A percentile compares a stretch with the other conserved stretches of the same genome.
Conservation (phyloP, 2,113 vertebrate genomes). For the Hydrolagus affinis region DNA sequence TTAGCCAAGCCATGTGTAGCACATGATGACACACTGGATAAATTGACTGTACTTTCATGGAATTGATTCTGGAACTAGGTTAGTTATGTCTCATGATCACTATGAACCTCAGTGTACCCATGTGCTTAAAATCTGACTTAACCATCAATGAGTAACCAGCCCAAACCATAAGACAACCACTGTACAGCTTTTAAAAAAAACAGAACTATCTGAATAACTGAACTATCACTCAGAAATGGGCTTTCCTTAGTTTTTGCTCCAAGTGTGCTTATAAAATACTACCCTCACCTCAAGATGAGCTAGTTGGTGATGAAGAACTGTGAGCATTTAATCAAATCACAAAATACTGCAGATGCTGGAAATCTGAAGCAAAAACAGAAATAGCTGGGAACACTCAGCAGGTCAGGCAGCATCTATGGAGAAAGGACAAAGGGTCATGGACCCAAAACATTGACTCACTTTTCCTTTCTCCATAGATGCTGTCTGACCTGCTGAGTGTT, state of each 20-base stretch:
- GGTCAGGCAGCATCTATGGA: no score
- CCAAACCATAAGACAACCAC: not conserved
- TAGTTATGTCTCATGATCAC: not conserved
- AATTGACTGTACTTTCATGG: no score
- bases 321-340: not conserved
- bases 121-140: not conserved
- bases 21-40: no score
- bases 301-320: slow-evolving; percentile 7
- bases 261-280: not conserved
- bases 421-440: no score
- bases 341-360: no score
- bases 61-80: not conserved
- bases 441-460: no score
- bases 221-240: not conserved
- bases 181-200: not conserved
- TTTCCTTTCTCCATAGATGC: no score
- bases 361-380: no score
- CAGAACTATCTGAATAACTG: not conserved
- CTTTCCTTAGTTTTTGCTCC: not conserved
- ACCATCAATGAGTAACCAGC: not conserved
- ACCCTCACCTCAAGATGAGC: not conserved
- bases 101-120: not conserved
- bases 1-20: no score
- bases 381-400: no score
- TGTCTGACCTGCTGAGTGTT: no score